Evolutionary conservation across 2,113 vertebrate species (phyloP).

Genomic region (Saccopteryx bilineata): DNA sequence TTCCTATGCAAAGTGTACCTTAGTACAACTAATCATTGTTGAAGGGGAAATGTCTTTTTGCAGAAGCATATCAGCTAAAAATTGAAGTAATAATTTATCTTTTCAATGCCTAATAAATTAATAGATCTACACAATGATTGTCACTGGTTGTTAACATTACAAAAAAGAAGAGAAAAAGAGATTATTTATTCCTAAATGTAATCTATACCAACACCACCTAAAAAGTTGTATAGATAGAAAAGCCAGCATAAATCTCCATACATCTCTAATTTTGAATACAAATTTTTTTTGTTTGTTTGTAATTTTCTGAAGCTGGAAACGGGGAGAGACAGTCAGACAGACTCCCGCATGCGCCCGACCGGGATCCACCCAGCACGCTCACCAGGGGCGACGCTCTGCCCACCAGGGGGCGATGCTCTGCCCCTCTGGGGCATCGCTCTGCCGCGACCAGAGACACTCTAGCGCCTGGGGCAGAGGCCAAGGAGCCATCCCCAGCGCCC

Average conservation of each 20-base stretch:
- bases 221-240: background rate
- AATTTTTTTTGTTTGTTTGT: too few relatives aligned
- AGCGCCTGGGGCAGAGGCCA: too few relatives aligned
- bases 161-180: conserved; percentile 5
- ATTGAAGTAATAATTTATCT: conserved; percentile 59
- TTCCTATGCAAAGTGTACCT: background rate
- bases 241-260: background rate
- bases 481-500: too few relatives aligned
- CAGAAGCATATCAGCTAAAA: conserved; percentile 43
- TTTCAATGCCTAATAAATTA: conserved; percentile 42
- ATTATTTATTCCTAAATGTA: background rate
- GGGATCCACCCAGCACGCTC: too few relatives aligned
- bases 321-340: too few relatives aligned
- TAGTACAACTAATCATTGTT: background rate
- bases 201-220: background rate
- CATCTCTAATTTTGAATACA: background rate
- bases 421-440: too few relatives aligned
- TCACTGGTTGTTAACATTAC: background rate
- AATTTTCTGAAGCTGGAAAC: too few relatives aligned
- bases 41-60: background rate
- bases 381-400: too few relatives aligned
- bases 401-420: too few relatives aligned
- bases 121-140: conserved; percentile 55
- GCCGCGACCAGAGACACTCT: too few relatives aligned
- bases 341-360: too few relatives aligned